Evolutionary conservation across 2,888 invertebrate species (phyloP).

Genomic region (Plebejus anna): DNA sequence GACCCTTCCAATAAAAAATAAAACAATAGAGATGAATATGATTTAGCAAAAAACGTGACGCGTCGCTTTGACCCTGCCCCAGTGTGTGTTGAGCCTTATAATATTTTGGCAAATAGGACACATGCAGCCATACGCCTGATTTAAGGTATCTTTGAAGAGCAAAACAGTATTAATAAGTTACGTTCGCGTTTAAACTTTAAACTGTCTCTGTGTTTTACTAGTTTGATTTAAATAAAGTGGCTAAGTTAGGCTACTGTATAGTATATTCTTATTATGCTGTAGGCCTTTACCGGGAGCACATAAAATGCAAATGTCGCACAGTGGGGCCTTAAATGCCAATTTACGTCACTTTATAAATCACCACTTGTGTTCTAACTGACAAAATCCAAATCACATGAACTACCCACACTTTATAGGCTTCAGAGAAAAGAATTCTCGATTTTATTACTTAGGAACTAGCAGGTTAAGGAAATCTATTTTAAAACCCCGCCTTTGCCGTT

Average conservation of each 20-base stretch:
- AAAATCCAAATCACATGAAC: background rate
- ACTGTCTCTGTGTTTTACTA: background rate
- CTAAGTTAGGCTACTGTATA: background rate
- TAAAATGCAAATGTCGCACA: constrained; percentile 16
- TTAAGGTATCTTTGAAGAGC: too few species aligned
- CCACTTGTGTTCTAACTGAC: background rate
- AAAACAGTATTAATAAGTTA: background rate
- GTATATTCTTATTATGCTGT: background rate
- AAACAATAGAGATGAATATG: too few species aligned
- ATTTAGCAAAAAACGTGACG: too few species aligned
- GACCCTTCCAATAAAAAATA: too few species aligned
- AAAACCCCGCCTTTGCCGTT: constrained; percentile 12
- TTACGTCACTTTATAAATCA: constrained; percentile 1
- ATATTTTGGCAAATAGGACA: too few species aligned
- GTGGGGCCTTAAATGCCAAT: constrained; percentile 9
- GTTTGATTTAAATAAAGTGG: background rate
- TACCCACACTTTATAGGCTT: background rate
- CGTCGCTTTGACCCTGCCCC: too few species aligned
- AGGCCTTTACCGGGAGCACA: background rate
- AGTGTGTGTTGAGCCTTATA: too few species aligned
- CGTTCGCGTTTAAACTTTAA: background rate
- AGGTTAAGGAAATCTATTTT: constrained; percentile 14
- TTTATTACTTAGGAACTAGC: constrained; percentile 14
- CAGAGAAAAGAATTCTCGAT: background rate
- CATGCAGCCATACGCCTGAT: too few species aligned